Percentiles rank a stretch among this genome's conserved stretches.
These are phyloP conservation scores for Clamator glandarius DNA, from an alignment of 2,797 vertebrate species.

Conservation along the genomic window DNA sequence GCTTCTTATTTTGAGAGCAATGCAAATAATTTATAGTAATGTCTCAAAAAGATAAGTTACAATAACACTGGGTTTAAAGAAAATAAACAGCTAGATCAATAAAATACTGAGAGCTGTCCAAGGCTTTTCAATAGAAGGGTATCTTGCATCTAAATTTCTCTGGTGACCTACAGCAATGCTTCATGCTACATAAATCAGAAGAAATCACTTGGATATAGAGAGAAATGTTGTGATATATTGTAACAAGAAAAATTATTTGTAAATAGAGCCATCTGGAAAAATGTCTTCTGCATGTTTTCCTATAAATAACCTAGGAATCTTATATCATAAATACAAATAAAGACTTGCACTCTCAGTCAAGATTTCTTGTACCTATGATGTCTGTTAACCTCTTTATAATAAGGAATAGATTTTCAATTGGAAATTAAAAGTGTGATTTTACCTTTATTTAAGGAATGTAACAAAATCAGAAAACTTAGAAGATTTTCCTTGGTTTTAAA, in stretches of 20 bases:
- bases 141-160: not conserved
- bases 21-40: not conserved
- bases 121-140: not conserved
- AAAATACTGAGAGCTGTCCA: not conserved
- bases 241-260: not conserved
- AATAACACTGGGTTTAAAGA: not conserved
- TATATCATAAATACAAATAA: not conserved
- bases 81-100: not conserved
- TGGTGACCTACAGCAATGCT: not conserved
- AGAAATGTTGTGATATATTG: not conserved
- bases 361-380: not conserved
- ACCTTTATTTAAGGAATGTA: not conserved
- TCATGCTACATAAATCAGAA: not conserved
- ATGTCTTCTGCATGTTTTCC: not conserved
- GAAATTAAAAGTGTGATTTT: not conserved
- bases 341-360: not conserved
- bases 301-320: not conserved
- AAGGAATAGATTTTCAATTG: constrained; percentile 6
- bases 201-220: not conserved
- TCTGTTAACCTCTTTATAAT: not conserved
- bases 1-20: not conserved
- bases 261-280: not conserved
- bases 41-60: not conserved
- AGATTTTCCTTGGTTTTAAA: not conserved
- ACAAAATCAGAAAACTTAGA: not conserved